A percentile compares a stretch with the other conserved stretches of the same genome.
phyloP scores from a whole-genome alignment of 2,888 invertebrate genomes.

The Pyralis farinalis region DNA sequence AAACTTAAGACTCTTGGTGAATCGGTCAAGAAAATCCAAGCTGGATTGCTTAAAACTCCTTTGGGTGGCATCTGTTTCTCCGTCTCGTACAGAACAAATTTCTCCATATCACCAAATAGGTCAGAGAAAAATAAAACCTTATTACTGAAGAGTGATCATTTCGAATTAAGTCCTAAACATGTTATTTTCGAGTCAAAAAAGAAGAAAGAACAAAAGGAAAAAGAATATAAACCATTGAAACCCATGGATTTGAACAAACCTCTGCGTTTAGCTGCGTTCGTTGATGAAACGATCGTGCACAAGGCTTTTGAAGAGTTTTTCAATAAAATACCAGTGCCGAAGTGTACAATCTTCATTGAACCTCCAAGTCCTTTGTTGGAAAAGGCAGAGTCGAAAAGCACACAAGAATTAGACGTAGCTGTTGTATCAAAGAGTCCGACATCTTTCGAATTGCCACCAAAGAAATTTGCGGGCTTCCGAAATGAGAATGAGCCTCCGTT shows the following conservation, averaged over 20 bases:
- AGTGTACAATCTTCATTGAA: conserved; percentile 64
- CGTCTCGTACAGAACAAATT: conserved; percentile 94
- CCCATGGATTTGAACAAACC: conserved; percentile 86
- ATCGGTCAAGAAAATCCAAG: conserved; percentile 88
- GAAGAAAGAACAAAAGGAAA: conserved; percentile 75
- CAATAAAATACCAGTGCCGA: conserved; percentile 55
- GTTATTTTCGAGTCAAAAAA: conserved; percentile 80
- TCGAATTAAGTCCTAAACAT: conserved; percentile 88
- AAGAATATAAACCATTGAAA: conserved; percentile 38
- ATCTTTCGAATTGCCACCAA: conserved; percentile 62
- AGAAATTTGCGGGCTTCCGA: conserved; percentile 64
- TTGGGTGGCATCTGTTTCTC: conserved; percentile 91
- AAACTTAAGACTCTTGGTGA: conserved; percentile 88
- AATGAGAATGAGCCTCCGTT: conserved; percentile 84
- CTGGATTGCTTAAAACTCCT: conserved; percentile 94
- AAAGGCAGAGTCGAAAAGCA: conserved; percentile 49
- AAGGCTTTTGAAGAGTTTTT: conserved; percentile 60
- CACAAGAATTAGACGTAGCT: conserved; percentile 53
- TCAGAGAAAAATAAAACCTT: conserved; percentile 85
- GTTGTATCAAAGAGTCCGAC: conserved; percentile 58
- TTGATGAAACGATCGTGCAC: conserved; percentile 70
- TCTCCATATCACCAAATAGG: conserved; percentile 94
- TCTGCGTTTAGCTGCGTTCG: conserved; percentile 89
- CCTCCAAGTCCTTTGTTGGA: conserved; percentile 27
- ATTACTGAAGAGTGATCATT: conserved; percentile 96